phyloP scores from a whole-genome alignment of 2,113 vertebrate species.

The Rhea americana region DNA sequence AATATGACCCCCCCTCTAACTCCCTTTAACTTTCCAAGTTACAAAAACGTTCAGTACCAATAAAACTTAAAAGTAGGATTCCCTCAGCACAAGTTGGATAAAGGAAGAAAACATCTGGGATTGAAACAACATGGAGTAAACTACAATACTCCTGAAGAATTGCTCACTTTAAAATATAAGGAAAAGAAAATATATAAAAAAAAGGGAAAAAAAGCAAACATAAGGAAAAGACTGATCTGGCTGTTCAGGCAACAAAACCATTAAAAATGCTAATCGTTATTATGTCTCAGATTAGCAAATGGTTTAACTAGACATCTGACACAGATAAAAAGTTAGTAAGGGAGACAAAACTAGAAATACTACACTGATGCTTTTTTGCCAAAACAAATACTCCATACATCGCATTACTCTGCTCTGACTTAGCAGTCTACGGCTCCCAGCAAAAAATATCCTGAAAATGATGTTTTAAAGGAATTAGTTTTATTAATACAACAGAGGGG shows the following conservation, averaged over 20 bases:
- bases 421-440: background rate
- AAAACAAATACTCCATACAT: background rate
- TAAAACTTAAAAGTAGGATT: constrained; percentile 2
- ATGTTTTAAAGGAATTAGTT: background rate
- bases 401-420: background rate
- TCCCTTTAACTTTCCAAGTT: background rate
- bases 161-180: constrained; percentile 37
- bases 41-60: constrained; percentile 4
- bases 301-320: background rate
- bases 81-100: background rate
- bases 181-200: background rate
- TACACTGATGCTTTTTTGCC: background rate
- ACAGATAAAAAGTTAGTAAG: constrained; percentile 15
- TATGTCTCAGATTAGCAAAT: constrained; percentile 24
- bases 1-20: background rate
- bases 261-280: background rate
- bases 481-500: background rate
- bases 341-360: constrained; percentile 28
- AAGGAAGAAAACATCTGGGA: constrained; percentile 16
- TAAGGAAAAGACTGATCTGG: background rate
- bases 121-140: background rate
- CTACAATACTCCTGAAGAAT: background rate
- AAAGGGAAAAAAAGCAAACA: no score
- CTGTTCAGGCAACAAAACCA: background rate
- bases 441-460: background rate